Evolutionary conservation across 2,113 vertebrate species (phyloP).

Genomic region (Fulica atra): DNA sequence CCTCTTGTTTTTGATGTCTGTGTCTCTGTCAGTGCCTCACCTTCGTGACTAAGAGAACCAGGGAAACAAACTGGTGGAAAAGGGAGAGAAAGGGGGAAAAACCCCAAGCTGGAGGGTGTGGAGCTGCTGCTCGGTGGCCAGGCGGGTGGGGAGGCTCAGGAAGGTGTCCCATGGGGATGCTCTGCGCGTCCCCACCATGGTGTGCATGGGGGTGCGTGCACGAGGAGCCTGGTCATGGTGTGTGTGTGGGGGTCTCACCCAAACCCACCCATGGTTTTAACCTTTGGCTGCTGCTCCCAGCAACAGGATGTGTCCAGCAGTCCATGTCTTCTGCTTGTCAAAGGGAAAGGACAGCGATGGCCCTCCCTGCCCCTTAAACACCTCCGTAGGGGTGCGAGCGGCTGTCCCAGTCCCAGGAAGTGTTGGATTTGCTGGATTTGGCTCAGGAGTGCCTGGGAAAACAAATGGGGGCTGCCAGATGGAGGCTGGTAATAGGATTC

Average conservation of each 20-base stretch:
- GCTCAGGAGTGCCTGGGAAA: rapidly evolving
- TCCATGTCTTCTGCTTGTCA: rapidly evolving
- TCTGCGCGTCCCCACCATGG: rapidly evolving
- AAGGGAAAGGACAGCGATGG: rapidly evolving
- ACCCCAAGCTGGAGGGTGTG: background rate
- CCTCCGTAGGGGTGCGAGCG: rapidly evolving
- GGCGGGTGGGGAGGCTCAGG: background rate
- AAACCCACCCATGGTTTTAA: rapidly evolving
- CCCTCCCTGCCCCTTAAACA: background rate
- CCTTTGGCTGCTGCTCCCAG: background rate
- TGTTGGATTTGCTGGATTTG: background rate
- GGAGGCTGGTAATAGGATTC: background rate
- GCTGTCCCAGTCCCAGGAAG: background rate
- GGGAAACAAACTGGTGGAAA: conserved; percentile 38
- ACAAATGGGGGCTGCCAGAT: background rate
- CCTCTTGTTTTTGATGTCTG: conserved; percentile 70
- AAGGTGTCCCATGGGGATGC: rapidly evolving
- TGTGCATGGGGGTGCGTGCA: rapidly evolving
- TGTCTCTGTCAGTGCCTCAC: conserved; percentile 65
- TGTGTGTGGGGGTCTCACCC: background rate
- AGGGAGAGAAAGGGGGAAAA: conserved; percentile 28
- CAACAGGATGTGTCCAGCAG: background rate
- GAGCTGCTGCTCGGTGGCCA: background rate
- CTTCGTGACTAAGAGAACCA: conserved; percentile 56
- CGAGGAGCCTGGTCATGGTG: rapidly evolving